A percentile compares a stretch with the other conserved stretches of the same genome.
These are phyloP conservation scores for Heliocidaris tuberculata DNA, from an alignment of 35 echinoderm and acorn worm genomes.

Conservation along the genomic window DNA sequence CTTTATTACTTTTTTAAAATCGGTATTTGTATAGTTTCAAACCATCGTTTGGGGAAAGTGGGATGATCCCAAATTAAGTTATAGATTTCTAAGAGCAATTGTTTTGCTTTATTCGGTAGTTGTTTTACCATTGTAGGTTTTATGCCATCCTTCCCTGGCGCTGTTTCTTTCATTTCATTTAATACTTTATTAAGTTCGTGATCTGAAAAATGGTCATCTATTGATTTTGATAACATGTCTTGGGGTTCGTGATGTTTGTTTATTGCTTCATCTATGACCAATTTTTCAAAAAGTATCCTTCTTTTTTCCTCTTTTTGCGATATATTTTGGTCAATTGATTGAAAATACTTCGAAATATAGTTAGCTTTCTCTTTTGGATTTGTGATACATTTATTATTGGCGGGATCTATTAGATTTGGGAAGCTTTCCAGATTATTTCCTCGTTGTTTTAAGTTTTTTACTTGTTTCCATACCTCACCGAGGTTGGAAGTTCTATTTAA, in stretches of 20 bases:
- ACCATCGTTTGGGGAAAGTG: neutral
- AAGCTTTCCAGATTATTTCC: neutral
- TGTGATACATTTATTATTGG: neutral
- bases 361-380: neutral
- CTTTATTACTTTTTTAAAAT: constrained; percentile 37
- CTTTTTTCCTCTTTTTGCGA: neutral
- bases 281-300: neutral
- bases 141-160: neutral
- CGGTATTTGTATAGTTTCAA: neutral
- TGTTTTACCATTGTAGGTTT: neutral
- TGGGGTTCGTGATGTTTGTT: neutral
- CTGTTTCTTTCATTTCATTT: neutral
- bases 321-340: neutral
- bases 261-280: neutral
- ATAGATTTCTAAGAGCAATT: neutral
- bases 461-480: neutral
- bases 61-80: neutral
- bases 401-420: neutral
- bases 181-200: neutral
- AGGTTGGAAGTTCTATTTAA: neutral
- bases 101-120: neutral
- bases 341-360: neutral
- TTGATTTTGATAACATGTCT: neutral
- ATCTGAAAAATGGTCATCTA: neutral
- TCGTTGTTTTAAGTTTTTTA: neutral